A percentile compares a stretch with the other conserved stretches of the same genome.
These are phyloP conservation scores for Anguilla pacifica DNA, from an alignment of 2,797 vertebrate species.

Conservation along the genomic window DNA sequence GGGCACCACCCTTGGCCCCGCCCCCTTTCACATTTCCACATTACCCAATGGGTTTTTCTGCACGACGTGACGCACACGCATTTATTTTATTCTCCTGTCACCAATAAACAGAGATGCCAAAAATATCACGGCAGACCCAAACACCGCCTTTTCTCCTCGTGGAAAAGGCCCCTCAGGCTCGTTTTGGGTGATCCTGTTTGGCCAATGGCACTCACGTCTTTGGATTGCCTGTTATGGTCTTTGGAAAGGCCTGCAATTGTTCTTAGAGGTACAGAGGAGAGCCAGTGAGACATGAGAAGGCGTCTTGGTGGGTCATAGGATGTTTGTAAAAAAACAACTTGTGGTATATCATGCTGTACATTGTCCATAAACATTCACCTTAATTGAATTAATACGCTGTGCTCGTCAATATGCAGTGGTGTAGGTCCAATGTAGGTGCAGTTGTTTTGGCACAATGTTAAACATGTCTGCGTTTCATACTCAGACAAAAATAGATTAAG, in stretches of 20 bases:
- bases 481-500: too few relatives aligned
- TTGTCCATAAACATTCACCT: neutral
- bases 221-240: neutral
- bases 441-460: neutral
- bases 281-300: neutral
- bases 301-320: neutral
- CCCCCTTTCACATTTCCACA: neutral
- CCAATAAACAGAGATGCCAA: constrained; percentile 33
- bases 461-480: neutral
- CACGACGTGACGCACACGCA: neutral
- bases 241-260: neutral
- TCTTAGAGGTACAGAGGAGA: neutral
- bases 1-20: constrained; percentile 15
- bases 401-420: too few relatives aligned
- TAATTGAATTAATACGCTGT: neutral
- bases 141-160: constrained; percentile 20
- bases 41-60: constrained; percentile 7
- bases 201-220: neutral
- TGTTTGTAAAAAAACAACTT: neutral
- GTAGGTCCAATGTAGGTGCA: neutral
- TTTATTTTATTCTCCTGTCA: constrained; percentile 19
- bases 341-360: neutral
- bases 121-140: neutral
- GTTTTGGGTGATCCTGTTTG: neutral
- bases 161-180: neutral